Evolutionary conservation across 2,888 invertebrate species (phyloP).

Genomic region (Nephrotoma guestfalica): DNA sequence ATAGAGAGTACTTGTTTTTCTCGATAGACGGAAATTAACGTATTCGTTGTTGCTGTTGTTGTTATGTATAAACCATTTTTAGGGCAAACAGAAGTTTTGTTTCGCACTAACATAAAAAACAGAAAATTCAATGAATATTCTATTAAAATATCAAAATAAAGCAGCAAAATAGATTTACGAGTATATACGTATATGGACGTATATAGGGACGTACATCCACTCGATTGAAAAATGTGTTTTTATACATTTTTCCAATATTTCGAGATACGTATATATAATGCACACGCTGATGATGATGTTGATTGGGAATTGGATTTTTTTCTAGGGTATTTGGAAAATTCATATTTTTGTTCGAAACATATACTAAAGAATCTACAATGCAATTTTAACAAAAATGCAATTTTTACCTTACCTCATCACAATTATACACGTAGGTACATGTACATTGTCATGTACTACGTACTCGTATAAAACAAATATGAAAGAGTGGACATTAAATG

Average conservation of each 20-base stretch:
- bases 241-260: background rate
- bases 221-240: background rate
- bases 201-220: no score
- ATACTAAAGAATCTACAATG: background rate
- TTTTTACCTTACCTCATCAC: background rate
- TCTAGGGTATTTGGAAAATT: background rate
- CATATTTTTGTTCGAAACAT: background rate
- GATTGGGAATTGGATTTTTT: background rate
- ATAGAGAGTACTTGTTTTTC: background rate
- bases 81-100: background rate
- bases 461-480: background rate
- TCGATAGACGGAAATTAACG: background rate
- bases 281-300: background rate
- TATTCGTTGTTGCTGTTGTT: background rate
- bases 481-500: background rate
- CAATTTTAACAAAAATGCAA: background rate
- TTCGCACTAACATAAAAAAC: background rate
- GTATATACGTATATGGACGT: background rate
- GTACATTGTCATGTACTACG: background rate
- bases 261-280: background rate
- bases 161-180: background rate
- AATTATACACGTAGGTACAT: background rate
- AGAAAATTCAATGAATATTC: background rate
- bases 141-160: background rate
- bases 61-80: background rate